Evolutionary conservation across 2,797 vertebrate genomes (phyloP).

Genomic region (Mormyrus proboscirostris): DNA sequence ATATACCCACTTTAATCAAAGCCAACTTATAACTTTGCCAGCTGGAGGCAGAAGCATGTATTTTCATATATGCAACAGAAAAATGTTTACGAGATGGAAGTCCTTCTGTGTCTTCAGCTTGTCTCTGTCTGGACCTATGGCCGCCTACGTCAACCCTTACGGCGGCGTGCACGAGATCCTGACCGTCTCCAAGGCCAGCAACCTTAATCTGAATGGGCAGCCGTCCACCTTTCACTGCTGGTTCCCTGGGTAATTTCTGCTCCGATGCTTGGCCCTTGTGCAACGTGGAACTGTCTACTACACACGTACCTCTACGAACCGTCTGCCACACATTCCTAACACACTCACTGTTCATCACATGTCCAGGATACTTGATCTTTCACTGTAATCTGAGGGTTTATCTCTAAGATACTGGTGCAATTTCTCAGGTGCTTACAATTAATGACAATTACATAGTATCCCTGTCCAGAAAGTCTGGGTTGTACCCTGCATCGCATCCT

Average conservation of each 20-base stretch:
- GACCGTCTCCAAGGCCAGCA: constrained; percentile 89
- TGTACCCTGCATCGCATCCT: not conserved
- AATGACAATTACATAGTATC: not conserved
- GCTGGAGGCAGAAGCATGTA: not conserved
- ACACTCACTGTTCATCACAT: not conserved
- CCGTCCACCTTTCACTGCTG: constrained; percentile 94
- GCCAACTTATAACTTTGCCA: not conserved
- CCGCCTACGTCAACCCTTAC: constrained; percentile 93
- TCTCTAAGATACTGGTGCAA: not conserved
- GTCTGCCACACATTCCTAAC: not conserved
- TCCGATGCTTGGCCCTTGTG: not conserved
- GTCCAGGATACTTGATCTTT: not conserved
- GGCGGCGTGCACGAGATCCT: constrained; percentile 95
- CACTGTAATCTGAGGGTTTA: not conserved
- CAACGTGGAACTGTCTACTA: not conserved
- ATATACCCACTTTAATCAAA: not conserved
- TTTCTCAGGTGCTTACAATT: not conserved
- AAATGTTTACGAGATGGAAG: not conserved
- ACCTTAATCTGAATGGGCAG: constrained; percentile 79
- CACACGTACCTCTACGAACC: not conserved
- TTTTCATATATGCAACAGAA: not conserved
- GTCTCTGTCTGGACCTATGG: constrained; percentile 95
- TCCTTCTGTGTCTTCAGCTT: constrained; percentile 59
- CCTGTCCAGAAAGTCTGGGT: not conserved
- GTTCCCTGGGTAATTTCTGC: constrained; percentile 86